phyloP scores from a whole-genome alignment of 1,140 invertebrate genomes.

The Anoplolepis gracilipes region DNA sequence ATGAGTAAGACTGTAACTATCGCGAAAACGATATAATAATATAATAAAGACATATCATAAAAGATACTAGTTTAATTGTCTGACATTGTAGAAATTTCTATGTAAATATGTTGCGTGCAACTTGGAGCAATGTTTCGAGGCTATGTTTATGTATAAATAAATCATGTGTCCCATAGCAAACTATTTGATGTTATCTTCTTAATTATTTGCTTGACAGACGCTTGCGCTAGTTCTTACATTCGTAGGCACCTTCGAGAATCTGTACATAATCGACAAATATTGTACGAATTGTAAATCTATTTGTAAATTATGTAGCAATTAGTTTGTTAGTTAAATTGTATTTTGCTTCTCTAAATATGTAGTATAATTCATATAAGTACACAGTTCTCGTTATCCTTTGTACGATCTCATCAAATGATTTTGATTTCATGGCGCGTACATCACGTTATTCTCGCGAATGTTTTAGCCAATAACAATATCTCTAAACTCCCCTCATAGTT shows the following conservation, averaged over 20 bases:
- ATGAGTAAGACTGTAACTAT: constrained; percentile 80
- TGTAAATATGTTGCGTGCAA: constrained; percentile 83
- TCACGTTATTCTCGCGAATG: constrained; percentile 25
- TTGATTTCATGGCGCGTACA: constrained; percentile 35
- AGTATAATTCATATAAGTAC: constrained; percentile 40
- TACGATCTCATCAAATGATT: constrained; percentile 30
- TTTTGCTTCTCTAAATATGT: constrained; percentile 61
- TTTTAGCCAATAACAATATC: constrained; percentile 3
- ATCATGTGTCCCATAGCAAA: constrained; percentile 53
- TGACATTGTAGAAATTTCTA: constrained; percentile 84
- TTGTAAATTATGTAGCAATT: constrained; percentile 79
- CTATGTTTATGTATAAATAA: constrained; percentile 58
- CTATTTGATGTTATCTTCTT: constrained; percentile 41
- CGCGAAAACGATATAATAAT: constrained; percentile 82
- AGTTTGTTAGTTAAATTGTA: constrained; percentile 70
- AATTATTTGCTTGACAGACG: constrained; percentile 55
- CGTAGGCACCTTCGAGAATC: constrained; percentile 54
- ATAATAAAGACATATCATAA: constrained; percentile 85
- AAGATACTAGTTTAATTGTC: constrained; percentile 84
- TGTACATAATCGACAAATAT: constrained; percentile 62
- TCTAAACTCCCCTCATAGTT: neutral
- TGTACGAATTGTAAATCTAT: constrained; percentile 75
- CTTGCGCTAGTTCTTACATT: constrained; percentile 50
- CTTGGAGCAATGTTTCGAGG: constrained; percentile 72
- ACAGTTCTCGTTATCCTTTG: constrained; percentile 36